phyloP scores from a whole-genome alignment of 2,113 vertebrate species.

The Tricholaema leucomelas region DNA sequence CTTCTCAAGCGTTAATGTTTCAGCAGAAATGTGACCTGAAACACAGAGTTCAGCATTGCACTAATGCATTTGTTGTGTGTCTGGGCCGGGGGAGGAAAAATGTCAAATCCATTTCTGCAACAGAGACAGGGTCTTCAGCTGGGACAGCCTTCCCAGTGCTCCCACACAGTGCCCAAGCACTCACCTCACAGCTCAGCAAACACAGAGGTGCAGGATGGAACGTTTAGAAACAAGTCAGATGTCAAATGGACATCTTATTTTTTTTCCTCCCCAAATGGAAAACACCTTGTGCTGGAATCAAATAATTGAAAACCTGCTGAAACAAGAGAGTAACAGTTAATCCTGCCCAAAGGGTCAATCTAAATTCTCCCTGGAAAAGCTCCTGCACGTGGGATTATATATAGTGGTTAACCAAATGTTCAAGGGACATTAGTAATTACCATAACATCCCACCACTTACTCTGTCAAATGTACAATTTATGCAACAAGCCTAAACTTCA shows the following conservation, averaged over 20 bases:
- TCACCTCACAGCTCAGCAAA: background rate
- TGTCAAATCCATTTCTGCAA: background rate
- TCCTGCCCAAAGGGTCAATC: conserved; percentile 69
- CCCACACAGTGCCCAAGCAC: background rate
- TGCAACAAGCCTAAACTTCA: conserved; percentile 66
- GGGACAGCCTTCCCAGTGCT: background rate
- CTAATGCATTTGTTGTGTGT: background rate
- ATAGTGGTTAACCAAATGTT: conserved; percentile 75
- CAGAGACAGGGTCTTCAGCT: background rate
- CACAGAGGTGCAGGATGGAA: background rate
- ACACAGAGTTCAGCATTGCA: background rate
- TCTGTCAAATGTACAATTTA: conserved; percentile 72
- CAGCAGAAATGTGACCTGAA: background rate
- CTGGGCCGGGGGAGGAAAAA: background rate
- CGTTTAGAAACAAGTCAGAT: background rate
- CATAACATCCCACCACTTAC: conserved; percentile 68
- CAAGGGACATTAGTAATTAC: conserved; percentile 74
- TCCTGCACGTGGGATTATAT: conserved; percentile 67
- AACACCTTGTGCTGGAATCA: conserved; percentile 65
- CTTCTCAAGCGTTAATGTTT: background rate
- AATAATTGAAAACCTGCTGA: conserved; percentile 72
- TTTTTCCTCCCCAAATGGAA: conserved; percentile 43
- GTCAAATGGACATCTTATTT: conserved; percentile 36
- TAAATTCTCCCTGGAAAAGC: conserved; percentile 74
- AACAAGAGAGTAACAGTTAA: conserved; percentile 76